Evolutionary conservation across 2,888 invertebrate genomes (phyloP).

Genomic region (Entomobrya proxima): DNA sequence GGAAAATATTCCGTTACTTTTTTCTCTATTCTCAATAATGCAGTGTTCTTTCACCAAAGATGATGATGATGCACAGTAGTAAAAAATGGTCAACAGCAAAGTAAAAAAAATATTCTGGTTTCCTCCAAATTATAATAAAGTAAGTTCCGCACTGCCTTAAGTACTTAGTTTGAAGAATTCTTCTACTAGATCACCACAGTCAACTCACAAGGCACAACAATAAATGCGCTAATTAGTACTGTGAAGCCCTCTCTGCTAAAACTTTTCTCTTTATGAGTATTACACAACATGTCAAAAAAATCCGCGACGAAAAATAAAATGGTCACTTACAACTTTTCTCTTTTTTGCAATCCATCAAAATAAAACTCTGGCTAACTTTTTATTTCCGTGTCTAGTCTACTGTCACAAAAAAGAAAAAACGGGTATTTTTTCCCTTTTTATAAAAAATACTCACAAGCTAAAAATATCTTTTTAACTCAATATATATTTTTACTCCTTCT

Average conservation of each 20-base stretch:
- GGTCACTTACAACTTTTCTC: constrained; percentile 48
- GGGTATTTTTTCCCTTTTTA: too few species aligned
- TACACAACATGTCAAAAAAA: constrained; percentile 39
- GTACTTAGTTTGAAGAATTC: neutral
- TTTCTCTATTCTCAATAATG: neutral
- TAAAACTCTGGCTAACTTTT: neutral
- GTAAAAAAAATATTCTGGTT: neutral
- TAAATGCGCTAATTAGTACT: constrained; percentile 8
- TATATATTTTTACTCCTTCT: too few species aligned
- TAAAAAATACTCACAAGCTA: neutral
- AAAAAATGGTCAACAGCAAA: neutral
- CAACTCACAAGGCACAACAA: constrained; percentile 31
- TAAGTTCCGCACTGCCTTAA: neutral
- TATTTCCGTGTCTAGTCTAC: too few species aligned
- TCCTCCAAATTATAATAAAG: neutral
- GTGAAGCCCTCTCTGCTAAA: constrained; percentile 25
- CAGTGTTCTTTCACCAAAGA: neutral
- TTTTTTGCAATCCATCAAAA: neutral
- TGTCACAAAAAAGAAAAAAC: too few species aligned
- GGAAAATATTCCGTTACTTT: constrained; percentile 33
- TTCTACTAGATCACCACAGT: constrained; percentile 33
- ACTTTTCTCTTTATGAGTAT: neutral
- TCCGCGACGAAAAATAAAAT: too few species aligned
- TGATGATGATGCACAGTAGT: neutral
- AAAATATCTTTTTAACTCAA: too few species aligned